Conservation (phyloP, 1,140 invertebrate species). For the Teleopsis dalmanni region DNA sequence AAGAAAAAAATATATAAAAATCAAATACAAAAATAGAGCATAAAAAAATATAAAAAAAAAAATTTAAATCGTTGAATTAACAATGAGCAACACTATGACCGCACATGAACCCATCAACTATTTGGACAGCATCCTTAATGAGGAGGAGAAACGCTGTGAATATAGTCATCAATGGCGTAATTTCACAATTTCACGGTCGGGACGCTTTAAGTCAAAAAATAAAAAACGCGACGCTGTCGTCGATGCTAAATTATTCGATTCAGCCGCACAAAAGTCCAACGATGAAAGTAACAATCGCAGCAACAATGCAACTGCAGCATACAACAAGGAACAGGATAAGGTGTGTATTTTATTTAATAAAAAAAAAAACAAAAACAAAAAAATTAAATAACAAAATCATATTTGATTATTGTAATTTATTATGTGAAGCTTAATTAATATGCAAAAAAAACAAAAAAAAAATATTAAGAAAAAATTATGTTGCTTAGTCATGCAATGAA, state of each 20-base stretch:
- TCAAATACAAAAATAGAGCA: no score
- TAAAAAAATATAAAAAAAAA: no score
- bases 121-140: constrained; percentile 37
- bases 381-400: no score
- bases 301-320: constrained; percentile 14
- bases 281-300: constrained; percentile 6
- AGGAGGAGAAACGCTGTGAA: constrained; percentile 39
- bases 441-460: no score
- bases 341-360: constrained; percentile 2
- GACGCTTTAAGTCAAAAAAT: constrained; percentile 39
- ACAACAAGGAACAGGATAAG: constrained; percentile 21
- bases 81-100: constrained; percentile 34
- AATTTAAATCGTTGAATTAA: no score
- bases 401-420: no score
- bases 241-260: constrained; percentile 36
- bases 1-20: no score
- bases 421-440: no score
- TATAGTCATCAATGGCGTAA: constrained; percentile 40
- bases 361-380: no score
- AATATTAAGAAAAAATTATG: no score
- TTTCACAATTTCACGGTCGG: constrained; percentile 40
- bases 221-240: constrained; percentile 39
- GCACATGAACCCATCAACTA: constrained; percentile 40
- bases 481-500: no score
- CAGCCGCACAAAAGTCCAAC: background rate